phyloP scores from a whole-genome alignment of 64 coral and sea anemone species.

The Stichodactyla mertensii region DNA sequence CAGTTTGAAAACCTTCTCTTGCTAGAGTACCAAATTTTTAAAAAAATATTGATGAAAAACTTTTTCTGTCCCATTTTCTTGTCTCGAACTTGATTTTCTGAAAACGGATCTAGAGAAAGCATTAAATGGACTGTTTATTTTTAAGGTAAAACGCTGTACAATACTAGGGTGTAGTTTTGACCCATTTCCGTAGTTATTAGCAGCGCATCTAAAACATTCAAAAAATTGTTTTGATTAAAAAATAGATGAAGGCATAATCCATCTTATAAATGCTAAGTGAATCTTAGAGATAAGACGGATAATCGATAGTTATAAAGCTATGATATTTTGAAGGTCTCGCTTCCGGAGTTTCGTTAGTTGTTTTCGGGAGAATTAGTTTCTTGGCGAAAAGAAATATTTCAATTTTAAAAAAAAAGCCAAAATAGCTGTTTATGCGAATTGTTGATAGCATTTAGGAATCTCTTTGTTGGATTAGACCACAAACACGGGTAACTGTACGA shows the following conservation, averaged over 20 bases:
- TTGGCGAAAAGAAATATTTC: not conserved
- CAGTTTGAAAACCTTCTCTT: too few species aligned
- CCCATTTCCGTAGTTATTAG: slow-evolving; percentile 8
- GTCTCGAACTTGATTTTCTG: not conserved
- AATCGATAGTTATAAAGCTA: slow-evolving; percentile 4
- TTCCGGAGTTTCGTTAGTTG: not conserved
- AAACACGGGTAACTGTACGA: not conserved
- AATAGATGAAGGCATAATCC: slow-evolving; percentile 28
- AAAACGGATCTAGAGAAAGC: not conserved
- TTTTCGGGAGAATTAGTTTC: not conserved
- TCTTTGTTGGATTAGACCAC: not conserved
- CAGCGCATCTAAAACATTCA: slow-evolving; percentile 23
- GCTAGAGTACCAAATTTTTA: too few species aligned
- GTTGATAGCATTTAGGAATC: not conserved
- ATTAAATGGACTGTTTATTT: slow-evolving; percentile 5
- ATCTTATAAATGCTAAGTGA: not conserved
- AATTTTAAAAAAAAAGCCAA: not conserved
- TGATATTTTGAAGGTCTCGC: not conserved
- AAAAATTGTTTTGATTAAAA: slow-evolving; percentile 22
- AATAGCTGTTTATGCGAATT: not conserved
- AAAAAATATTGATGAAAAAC: not conserved
- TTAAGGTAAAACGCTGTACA: not conserved
- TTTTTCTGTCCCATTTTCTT: not conserved
- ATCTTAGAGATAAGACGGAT: slow-evolving; percentile 16
- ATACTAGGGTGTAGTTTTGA: not conserved